Base-by-base conservation (phyloP, 2,113 vertebrate genomes). In the Corvus moneduloides region DNA sequence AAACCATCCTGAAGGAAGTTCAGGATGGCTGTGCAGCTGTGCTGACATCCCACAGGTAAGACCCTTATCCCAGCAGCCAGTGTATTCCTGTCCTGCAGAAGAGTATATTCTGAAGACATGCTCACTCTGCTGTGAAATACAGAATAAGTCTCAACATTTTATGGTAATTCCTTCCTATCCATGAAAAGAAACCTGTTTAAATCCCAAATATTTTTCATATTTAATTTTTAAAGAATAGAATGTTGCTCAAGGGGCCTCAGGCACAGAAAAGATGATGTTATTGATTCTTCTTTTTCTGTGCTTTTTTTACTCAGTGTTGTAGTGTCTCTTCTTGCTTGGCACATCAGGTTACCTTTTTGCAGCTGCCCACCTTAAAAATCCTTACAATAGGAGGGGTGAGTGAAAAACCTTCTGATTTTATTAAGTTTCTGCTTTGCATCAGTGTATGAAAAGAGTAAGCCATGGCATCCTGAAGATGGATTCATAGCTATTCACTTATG, bases 21-120 rank as follows among this genome's bases (percentile, higher is more conserved):
- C 95, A 56, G 61, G 94, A 92, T 52, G 98, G 98, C 11, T 98
- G 97, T 93, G 97, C 98, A 23, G 97, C 84, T 8, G 94, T 98
- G 61, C 94, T 98, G 59, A 98, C 97, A 3, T 98, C 98, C 10
- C 98, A 98, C 94, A 98, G 98, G 98, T 98, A 78, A 89, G 58
- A 51, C 3, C 9, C 10, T 75, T 8, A 12, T 18, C 17, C 20
- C 12, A 83, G 30, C 32, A 84, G n/a, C 18, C 9, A 58, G 2
- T 4, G 11, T 33, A 28, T 41, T 89, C 16, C 37, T 76, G 8
- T 84, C 77, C 23, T 87, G 10, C 35, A 91, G 62, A 75, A 46
- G 26, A 43, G 9, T 11, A 3, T 44, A 20, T 61, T 66, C 73
- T 78, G 76, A 78, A 87, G 33, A 39, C 2, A 9, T 46, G 23